Base-by-base conservation (phyloP, 2,113 vertebrate genomes). In the Romanogobio albipinnatus region DNA sequence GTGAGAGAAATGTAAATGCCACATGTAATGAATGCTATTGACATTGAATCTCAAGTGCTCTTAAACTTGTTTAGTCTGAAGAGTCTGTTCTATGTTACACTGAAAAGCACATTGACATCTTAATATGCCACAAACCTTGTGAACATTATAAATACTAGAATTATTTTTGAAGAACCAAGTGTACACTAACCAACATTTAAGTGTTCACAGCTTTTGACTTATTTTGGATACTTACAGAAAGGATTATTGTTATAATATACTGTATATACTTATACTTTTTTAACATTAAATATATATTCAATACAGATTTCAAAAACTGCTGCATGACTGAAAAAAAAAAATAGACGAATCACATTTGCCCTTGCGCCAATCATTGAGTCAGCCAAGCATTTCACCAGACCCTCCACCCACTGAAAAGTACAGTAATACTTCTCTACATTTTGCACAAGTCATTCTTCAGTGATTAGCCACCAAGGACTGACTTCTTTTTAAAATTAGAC, bases 371-470 rank as follows among this genome's bases (percentile, higher is more conserved):
- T 4, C 1, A 14, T 68, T 66, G 43, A 78, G 66, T 61, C 84
- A 71, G 51, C 29, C 70, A 66, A 80, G 62, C 51, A 22, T 79
- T 85, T 71, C 64, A 79, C 22, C 62, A 71, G 76, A 51, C 26
- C 70, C 49, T 81, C 76, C 86, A 76, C 76, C 76, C 81, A 61
- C 58, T 84, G n/a, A 47, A 75, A 74, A 58, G 58, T 75, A 84
- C 58, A 87, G 47, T 39, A 74, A 61, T 59, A 76, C 26, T 36
- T 5, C 77, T 58, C n/a, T 58, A 15, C 45, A 36, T 84, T 82
- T 58, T 9, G 17, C 58, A 45, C 45, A n/a, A 53, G 53, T 47
- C 19, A 39, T 56, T 81, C 15, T 76, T 62, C 51, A n/a, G 47
- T 17, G 49, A 53, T 83, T 66, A 29, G 11, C 61, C 45, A 36